Percentiles rank a stretch among this genome's conserved stretches.
phyloP scores from a whole-genome alignment of 2,113 vertebrate species.

The Ginglymostoma cirratum region DNA sequence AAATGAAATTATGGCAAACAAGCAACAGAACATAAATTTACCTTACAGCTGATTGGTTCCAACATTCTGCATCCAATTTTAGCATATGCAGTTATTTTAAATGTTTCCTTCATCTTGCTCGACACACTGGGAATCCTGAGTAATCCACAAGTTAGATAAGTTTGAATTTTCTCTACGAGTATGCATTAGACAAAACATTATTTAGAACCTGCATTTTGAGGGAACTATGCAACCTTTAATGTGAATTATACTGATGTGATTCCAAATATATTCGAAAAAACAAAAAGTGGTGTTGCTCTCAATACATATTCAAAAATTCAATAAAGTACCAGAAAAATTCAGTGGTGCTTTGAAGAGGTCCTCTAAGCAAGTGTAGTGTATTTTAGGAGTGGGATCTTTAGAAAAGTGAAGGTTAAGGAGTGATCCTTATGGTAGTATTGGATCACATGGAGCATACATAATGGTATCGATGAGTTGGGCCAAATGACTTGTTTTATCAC shows the following conservation, averaged over 20 bases:
- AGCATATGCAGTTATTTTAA: not conserved
- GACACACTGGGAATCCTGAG: not conserved
- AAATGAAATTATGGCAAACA: not conserved
- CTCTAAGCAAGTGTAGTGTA: not conserved
- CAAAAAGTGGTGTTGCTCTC: not conserved
- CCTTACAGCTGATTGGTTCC: not conserved
- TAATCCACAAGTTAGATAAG: not conserved
- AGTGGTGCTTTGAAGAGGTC: not conserved
- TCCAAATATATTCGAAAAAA: not conserved
- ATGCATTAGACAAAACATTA: not conserved
- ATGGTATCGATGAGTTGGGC: not conserved
- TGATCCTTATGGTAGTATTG: not conserved
- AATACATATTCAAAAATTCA: not conserved
- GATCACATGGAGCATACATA: not conserved
- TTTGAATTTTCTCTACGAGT: not conserved
- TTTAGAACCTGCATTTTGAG: not conserved
- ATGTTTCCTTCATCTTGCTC: not conserved
- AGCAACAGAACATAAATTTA: not conserved
- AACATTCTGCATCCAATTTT: not conserved
- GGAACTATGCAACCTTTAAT: not conserved
- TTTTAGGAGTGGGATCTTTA: not conserved
- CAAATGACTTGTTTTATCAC: not conserved
- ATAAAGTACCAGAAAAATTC: not conserved
- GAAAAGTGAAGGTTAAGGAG: not conserved
- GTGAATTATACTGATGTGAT: not conserved